Percentiles rank a stretch among this genome's conserved stretches.
phyloP scores from a whole-genome alignment of 2,797 vertebrate species.

The Lates japonicus region DNA sequence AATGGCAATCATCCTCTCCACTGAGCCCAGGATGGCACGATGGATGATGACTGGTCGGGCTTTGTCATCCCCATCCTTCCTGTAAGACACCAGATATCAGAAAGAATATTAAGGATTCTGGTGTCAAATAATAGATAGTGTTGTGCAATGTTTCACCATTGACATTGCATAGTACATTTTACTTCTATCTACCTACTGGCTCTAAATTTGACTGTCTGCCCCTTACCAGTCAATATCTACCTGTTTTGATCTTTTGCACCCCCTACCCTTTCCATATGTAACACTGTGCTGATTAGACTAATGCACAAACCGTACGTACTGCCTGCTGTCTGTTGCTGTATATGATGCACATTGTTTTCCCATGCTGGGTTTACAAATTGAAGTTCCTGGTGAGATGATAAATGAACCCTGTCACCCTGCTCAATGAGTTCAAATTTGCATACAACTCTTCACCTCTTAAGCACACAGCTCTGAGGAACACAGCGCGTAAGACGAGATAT shows the following conservation, averaged over 20 bases:
- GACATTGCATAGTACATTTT: too few species aligned
- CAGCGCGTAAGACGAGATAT: background rate
- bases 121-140: background rate
- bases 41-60: conserved; percentile 96
- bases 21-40: conserved; percentile 94
- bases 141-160: background rate
- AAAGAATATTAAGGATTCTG: background rate
- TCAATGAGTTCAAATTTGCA: conserved; percentile 16
- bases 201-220: background rate
- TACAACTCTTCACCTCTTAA: conserved; percentile 6
- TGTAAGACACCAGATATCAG: conserved; percentile 50
- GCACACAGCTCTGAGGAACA: background rate
- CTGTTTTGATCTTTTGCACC: background rate
- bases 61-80: conserved; percentile 90
- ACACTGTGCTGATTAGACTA: background rate
- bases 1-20: conserved; percentile 98
- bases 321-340: background rate
- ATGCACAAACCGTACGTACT: background rate
- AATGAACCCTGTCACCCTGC: background rate
- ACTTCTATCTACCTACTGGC: background rate
- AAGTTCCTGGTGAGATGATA: conserved; percentile 12
- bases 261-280: background rate
- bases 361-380: conserved; percentile 9
- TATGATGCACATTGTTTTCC: background rate
- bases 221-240: background rate